A percentile compares a stretch with the other conserved stretches of the same genome.
Evolutionary conservation across 2,888 invertebrate genomes (phyloP).

Genomic region (Spodoptera exigua): DNA sequence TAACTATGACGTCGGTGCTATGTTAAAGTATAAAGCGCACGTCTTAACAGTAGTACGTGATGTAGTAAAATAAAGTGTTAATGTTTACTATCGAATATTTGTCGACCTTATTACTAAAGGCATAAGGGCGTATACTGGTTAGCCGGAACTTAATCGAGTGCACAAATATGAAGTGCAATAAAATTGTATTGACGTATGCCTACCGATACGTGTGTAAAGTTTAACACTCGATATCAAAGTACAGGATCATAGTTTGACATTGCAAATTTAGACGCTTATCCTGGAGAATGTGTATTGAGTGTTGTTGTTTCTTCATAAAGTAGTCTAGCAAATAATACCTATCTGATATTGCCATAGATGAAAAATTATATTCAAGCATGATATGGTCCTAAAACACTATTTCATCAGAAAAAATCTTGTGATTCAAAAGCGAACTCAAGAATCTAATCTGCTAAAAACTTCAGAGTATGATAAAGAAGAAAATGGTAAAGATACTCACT

Average conservation of each 20-base stretch:
- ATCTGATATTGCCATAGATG: no score
- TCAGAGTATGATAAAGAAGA: not conserved
- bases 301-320: no score
- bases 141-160: not conserved
- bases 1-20: conserved; percentile 35
- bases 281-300: not conserved
- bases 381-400: no score
- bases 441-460: no score
- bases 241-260: not conserved
- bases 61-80: conserved; percentile 28
- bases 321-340: no score
- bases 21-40: conserved; percentile 31
- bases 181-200: conserved; percentile 14
- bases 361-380: no score
- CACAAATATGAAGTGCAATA: conserved; percentile 9
- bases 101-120: no score
- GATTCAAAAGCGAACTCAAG: no score
- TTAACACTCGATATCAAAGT: not conserved
- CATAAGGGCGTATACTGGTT: no score
- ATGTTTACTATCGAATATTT: no score
- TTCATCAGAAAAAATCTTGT: no score
- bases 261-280: not conserved
- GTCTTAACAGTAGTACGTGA: conserved; percentile 22
- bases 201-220: conserved; percentile 17
- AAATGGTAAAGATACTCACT: conserved; percentile 83